These are phyloP conservation scores for Drosophila pectinifera DNA, from an alignment of 1,140 invertebrate genomes.

Conservation along the genomic window DNA sequence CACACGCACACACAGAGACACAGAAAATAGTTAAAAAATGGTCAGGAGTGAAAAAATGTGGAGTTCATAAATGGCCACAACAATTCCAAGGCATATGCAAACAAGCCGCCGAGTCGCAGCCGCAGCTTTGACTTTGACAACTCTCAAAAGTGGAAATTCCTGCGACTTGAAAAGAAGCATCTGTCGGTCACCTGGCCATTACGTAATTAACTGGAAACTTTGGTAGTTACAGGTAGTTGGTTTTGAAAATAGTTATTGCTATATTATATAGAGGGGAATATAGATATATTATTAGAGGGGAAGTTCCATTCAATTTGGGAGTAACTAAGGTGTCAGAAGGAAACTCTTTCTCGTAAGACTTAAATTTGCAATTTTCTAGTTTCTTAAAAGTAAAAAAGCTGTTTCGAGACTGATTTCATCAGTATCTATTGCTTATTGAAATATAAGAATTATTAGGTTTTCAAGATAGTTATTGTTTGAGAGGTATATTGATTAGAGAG, in stretches of 20 bases:
- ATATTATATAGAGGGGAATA: too few relatives aligned
- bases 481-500: too few relatives aligned
- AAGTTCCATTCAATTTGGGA: too few relatives aligned
- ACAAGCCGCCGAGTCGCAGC: constrained; percentile 17
- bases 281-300: too few relatives aligned
- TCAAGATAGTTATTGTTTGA: neutral
- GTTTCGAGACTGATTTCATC: too few relatives aligned
- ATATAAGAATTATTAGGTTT: too few relatives aligned
- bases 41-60: constrained; percentile 1
- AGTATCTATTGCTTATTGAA: too few relatives aligned
- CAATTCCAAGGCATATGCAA: constrained; percentile 34
- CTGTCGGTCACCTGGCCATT: constrained; percentile 7
- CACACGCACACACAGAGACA: neutral
- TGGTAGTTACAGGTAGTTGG: neutral
- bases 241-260: neutral
- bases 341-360: too few relatives aligned
- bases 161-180: constrained; percentile 1
- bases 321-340: too few relatives aligned
- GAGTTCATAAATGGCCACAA: constrained; percentile 47
- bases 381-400: too few relatives aligned
- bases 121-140: constrained; percentile 24
- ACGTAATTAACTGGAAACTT: constrained; percentile 27
- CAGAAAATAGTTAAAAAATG: constrained; percentile 15
- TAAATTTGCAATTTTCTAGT: too few relatives aligned
- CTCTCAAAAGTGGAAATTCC: constrained; percentile 30